Percentiles rank a stretch among this genome's conserved stretches.
Evolutionary conservation across 2,888 invertebrate genomes (phyloP).

Genomic region (Celastrina argiolus): DNA sequence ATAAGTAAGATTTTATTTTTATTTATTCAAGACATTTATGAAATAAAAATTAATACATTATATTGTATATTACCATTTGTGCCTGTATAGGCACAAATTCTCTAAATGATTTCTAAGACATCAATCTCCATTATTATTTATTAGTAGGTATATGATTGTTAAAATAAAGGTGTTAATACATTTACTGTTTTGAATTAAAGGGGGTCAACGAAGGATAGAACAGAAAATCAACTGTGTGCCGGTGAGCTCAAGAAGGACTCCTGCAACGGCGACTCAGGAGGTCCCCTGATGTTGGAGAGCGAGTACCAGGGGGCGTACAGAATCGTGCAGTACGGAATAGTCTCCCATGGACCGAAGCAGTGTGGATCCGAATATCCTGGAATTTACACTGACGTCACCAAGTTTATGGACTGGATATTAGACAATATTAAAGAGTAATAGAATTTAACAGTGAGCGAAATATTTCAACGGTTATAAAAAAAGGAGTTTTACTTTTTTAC

Average conservation of each 20-base stretch:
- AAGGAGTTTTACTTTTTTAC: no score
- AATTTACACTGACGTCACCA: conserved; percentile 58
- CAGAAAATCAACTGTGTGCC: conserved; percentile 42
- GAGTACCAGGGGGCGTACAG: conserved; percentile 25
- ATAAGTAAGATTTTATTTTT: conserved; percentile 20
- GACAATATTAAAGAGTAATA: conserved; percentile 37
- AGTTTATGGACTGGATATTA: conserved; percentile 60
- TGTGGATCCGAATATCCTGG: conserved; percentile 55
- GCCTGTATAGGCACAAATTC: no score
- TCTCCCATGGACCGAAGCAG: conserved; percentile 37
- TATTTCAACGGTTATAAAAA: no score
- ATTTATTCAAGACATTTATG: neutral
- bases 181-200: neutral
- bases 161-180: neutral
- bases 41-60: no score
- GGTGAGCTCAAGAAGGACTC: conserved; percentile 74
- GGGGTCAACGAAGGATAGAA: neutral
- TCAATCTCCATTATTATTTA: no score
- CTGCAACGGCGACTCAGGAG: conserved; percentile 82
- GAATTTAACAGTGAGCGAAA: neutral
- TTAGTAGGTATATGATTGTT: no score
- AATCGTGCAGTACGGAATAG: conserved; percentile 43
- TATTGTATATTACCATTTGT: no score
- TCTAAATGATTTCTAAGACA: no score
- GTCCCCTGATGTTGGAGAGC: conserved; percentile 71